Conservation (phyloP, 2,888 invertebrate genomes). For the Acrobasis consociella region DNA sequence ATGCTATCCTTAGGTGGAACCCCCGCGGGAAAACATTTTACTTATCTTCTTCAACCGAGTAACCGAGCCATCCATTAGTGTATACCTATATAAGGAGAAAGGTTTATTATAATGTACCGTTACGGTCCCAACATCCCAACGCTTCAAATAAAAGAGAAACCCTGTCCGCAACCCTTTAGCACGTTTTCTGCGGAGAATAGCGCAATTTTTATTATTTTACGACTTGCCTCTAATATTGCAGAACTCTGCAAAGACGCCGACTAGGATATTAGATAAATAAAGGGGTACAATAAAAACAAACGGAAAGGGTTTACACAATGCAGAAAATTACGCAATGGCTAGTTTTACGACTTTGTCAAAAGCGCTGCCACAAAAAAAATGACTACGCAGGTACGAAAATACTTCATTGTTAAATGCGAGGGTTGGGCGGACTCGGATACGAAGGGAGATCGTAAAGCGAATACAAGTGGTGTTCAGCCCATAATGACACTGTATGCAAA, state of each 20-base stretch:
- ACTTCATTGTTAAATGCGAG: slow-evolving; percentile 48
- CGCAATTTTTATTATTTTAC: slow-evolving; percentile 80
- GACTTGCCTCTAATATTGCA: slow-evolving; percentile 63
- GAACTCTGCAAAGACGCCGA: slow-evolving; percentile 75
- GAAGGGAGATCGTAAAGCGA: slow-evolving; percentile 49
- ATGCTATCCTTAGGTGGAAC: background rate
- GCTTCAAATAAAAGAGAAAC: slow-evolving; percentile 67
- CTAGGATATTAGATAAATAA: slow-evolving; percentile 53
- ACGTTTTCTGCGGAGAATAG: slow-evolving; percentile 75
- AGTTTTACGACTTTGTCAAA: slow-evolving; percentile 63
- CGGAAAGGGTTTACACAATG: slow-evolving; percentile 81
- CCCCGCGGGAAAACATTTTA: slow-evolving; percentile 51
- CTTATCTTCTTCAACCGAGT: slow-evolving; percentile 56
- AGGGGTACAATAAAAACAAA: slow-evolving; percentile 77
- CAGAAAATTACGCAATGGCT: slow-evolving; percentile 79
- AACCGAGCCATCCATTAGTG: slow-evolving; percentile 57
- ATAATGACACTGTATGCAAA: slow-evolving; percentile 72
- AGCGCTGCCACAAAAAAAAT: slow-evolving; percentile 54
- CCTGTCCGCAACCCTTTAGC: slow-evolving; percentile 68
- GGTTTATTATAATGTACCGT: slow-evolving; percentile 64
- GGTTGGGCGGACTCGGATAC: slow-evolving; percentile 39
- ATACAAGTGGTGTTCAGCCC: slow-evolving; percentile 57
- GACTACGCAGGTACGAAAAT: slow-evolving; percentile 75
- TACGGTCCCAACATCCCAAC: slow-evolving; percentile 50
- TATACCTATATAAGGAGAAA: slow-evolving; percentile 54